Evolutionary conservation across 1,140 invertebrate species (phyloP).

Genomic region (Popillia japonica): DNA sequence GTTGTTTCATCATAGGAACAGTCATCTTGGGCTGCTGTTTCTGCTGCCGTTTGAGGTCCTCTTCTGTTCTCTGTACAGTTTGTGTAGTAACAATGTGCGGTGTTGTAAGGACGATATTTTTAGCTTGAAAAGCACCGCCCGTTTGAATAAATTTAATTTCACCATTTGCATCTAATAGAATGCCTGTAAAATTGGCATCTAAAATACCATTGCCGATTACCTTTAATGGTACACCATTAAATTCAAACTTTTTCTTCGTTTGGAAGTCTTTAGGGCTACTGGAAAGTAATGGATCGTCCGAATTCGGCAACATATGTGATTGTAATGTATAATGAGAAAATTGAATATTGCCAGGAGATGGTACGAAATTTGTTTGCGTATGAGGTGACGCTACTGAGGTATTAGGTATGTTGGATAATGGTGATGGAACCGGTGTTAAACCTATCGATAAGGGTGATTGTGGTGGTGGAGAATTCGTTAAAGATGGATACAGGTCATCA

Average conservation of each 20-base stretch:
- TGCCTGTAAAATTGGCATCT: slow-evolving; percentile 68
- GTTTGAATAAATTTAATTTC: slow-evolving; percentile 72
- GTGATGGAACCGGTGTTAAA: slow-evolving; percentile 67
- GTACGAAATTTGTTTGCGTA: slow-evolving; percentile 61
- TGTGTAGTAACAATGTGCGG: slow-evolving; percentile 29
- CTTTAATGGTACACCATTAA: slow-evolving; percentile 66
- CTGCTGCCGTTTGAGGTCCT: slow-evolving; percentile 39
- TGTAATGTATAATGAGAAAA: slow-evolving; percentile 68
- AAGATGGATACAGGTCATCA: slow-evolving; percentile 68
- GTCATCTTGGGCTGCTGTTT: slow-evolving; percentile 53
- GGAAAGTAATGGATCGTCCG: slow-evolving; percentile 81
- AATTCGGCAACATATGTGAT: slow-evolving; percentile 84
- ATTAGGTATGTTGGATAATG: slow-evolving; percentile 65
- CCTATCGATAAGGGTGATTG: slow-evolving; percentile 66
- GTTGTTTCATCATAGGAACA: slow-evolving; percentile 49
- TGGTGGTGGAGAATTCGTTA: slow-evolving; percentile 71
- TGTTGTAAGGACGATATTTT: slow-evolving; percentile 63
- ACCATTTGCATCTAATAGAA: slow-evolving; percentile 71
- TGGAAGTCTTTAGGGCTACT: slow-evolving; percentile 83
- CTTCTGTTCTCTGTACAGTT: slow-evolving; percentile 41
- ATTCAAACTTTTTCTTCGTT: slow-evolving; percentile 69
- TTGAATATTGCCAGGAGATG: slow-evolving; percentile 52
- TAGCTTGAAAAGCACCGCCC: slow-evolving; percentile 55
- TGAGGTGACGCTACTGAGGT: slow-evolving; percentile 65
- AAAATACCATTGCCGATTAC: slow-evolving; percentile 70